These are phyloP conservation scores for Drosophila kambysellisi DNA, from an alignment of 2,888 invertebrate species.

Conservation along the genomic window DNA sequence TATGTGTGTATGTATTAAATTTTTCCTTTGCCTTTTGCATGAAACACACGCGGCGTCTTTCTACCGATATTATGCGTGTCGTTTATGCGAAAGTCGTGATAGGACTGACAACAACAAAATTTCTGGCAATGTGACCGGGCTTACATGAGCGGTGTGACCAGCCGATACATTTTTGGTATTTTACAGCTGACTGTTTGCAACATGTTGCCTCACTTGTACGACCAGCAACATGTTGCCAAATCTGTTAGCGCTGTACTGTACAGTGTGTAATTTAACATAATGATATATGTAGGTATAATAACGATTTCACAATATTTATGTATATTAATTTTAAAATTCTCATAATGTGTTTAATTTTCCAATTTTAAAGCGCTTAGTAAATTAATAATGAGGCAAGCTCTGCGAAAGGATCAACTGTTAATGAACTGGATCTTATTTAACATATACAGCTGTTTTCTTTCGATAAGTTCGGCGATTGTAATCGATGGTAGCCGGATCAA, in stretches of 20 bases:
- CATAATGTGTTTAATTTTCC: neutral
- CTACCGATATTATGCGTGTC: constrained; percentile 61
- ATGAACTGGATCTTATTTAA: neutral
- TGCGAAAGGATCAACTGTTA: neutral
- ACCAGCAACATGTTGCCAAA: neutral
- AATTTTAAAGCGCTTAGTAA: neutral
- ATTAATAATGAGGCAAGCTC: neutral
- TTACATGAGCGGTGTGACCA: constrained; percentile 30
- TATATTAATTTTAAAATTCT: neutral
- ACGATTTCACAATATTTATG: neutral
- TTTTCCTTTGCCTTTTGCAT: constrained; percentile 58
- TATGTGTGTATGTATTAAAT: constrained; percentile 46
- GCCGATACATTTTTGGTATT: constrained; percentile 27
- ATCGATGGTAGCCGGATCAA: neutral
- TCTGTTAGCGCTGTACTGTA: neutral
- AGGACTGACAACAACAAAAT: constrained; percentile 62
- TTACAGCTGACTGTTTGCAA: constrained; percentile 46
- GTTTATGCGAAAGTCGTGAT: constrained; percentile 65
- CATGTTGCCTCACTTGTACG: constrained; percentile 34
- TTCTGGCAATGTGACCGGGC: constrained; percentile 50
- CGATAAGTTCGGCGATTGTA: neutral
- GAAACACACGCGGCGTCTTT: constrained; percentile 67
- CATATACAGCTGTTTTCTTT: constrained; percentile 6
- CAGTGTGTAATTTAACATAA: neutral
- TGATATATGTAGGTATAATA: neutral